Base-by-base conservation (phyloP, 2,797 vertebrate genomes). In the Megaceryle alcyon region DNA sequence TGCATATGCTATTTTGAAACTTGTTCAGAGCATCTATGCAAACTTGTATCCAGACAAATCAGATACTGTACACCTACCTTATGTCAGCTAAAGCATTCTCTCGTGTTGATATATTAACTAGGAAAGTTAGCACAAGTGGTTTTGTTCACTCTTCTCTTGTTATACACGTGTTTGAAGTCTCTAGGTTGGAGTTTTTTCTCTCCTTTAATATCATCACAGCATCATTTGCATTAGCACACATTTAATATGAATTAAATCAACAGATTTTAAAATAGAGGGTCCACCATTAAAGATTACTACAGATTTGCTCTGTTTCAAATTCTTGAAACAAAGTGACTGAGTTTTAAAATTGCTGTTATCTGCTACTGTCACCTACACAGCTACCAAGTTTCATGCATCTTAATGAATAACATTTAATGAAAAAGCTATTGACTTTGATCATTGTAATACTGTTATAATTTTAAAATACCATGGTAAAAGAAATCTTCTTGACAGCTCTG, bases 351-450 rank as follows among this genome's bases (percentile, higher is more conserved):
- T 70, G 25, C 23, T 21, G 37, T 65, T 83, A 43, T 28, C 46
- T 63, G 48, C 15, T 5, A 23, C 82, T 56, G 69, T 71, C 57
- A 93, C 44, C 71, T 80, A 33, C 35, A 16, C 9, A 90, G 49
- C 31, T 76, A 86, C 33, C 61, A 56, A 72, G 39, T 56, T 92
- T 70, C 44, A 66, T 4, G 39, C 15, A 85, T 73, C 21, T 90
- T 46, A 68, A 46, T 66, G 43, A 66, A 48, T 18, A 66, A 31
- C 6, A 2, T 6, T 71, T 26, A 33, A 63, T 21, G 26, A 43
- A 90, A 96, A 83, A 59, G 23, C 23, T 43, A 4, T n/a, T 89
- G 75, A 79, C 22, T 82, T 85, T 57, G 63, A 66, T 63, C 49
- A 39, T 33, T 2, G 0, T 48, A 85, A 53, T 16, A 37, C 41